Evolutionary conservation across 2,113 vertebrate species (phyloP), one percentile per base, ranked within the genome.

Genomic region (Ancistrus triradiatus): DNA sequence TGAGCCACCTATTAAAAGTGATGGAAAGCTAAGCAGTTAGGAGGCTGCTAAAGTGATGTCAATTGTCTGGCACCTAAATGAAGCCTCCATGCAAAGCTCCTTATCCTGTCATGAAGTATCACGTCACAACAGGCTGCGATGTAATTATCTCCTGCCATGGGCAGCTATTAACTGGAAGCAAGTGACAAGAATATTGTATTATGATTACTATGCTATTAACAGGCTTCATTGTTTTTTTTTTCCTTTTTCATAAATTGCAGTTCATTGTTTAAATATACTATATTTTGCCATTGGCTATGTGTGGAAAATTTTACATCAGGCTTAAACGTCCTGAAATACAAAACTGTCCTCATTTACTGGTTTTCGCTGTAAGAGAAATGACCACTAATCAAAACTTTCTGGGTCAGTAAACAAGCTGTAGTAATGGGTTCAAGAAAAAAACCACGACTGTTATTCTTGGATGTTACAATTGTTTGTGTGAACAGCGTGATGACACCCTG

Each of bases 91-190:
- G 40, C 50, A 40, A 50, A 73, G 31, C 38, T 52, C 38, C 55
- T 31, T 35, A 28, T 40, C 52, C 65, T 42, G 70, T 63, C 59
- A 55, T 28, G 38, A 38, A 21, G n/a, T 31, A 55, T 63, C 53
- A 9, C 40, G n/a, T 48, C 57, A 44, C 47, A 42, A 7, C 53
- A 22, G 8, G 21, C 59, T n/a, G 24, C 28, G 24, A 59, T 68
- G 52, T 59, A 68, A 68, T 68, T 68, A 63, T 68, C 38, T 64
- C 47, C 59, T 51, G 19, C 53, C 52, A 58, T 27, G 31, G 53
- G 37, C 13, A 24, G 27, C 63, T 72, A 58, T 62, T 67, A 63
- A 55, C 48, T 31, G 59, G 19, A 63, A 27, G 19, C 47, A 31
- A 31, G 14, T 24, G 59, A 58, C 59, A 6, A 21, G 27, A 44